Evolutionary conservation across 2,113 vertebrate genomes (phyloP).

Genomic region (Daubentonia madagascariensis): DNA sequence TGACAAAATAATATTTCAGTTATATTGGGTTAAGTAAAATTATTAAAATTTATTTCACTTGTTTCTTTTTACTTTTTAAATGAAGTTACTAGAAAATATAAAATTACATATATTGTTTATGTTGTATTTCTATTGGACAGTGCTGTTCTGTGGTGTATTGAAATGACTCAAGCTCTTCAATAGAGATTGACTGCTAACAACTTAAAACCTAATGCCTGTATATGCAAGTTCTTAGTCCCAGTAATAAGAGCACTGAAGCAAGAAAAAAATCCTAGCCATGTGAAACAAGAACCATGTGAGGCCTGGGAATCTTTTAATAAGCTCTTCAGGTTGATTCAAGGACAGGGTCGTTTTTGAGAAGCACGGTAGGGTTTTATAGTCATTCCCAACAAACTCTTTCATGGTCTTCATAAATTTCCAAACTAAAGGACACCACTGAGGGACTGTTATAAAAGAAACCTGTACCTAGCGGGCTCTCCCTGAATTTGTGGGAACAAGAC

Average conservation of each 20-base stretch:
- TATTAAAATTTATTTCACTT: neutral
- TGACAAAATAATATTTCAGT: neutral
- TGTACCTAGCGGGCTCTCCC: neutral
- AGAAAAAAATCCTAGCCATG: neutral
- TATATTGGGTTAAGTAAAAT: neutral
- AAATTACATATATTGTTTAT: neutral
- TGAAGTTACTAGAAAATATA: neutral
- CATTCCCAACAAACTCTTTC: neutral
- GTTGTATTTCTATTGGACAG: neutral
- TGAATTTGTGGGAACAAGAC: neutral
- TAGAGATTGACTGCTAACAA: neutral
- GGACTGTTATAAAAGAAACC: neutral
- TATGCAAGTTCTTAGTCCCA: neutral
- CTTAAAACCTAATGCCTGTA: neutral
- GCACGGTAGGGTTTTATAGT: neutral
- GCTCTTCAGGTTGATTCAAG: neutral
- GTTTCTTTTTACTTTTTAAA: neutral
- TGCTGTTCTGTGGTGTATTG: neutral
- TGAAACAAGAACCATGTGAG: neutral
- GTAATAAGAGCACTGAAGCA: neutral
- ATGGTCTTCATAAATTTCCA: slow-evolving; percentile 25
- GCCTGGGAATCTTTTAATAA: slow-evolving; percentile 3
- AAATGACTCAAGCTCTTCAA: neutral
- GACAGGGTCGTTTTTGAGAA: slow-evolving; percentile 2
- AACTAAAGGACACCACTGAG: neutral